Percentiles rank a stretch among this genome's conserved stretches.
Evolutionary conservation across 92 coral and sea anemone species (phyloP).

Genomic region (Diadumene lineata): DNA sequence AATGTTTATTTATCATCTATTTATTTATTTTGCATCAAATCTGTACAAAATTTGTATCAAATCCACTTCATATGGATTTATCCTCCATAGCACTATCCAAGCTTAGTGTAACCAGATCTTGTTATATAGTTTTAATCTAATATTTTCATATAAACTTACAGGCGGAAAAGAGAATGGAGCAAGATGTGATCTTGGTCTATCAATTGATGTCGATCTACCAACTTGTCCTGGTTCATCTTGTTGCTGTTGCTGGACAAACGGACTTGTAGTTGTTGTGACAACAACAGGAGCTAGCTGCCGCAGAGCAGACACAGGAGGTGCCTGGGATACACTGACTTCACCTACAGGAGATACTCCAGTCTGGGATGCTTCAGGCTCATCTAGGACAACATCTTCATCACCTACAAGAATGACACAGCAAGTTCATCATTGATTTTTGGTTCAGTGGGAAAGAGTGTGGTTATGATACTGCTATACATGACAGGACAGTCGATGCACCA

Average conservation of each 20-base stretch:
- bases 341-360: slow-evolving; percentile 28
- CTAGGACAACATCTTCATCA: slow-evolving; percentile 39
- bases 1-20: too few species aligned
- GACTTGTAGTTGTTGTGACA: slow-evolving; percentile 22
- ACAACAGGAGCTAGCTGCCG: slow-evolving; percentile 29
- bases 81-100: too few species aligned
- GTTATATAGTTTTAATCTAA: neutral
- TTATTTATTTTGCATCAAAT: too few species aligned
- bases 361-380: slow-evolving; percentile 39
- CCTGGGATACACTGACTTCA: slow-evolving; percentile 16
- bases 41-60: too few species aligned
- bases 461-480: too few species aligned
- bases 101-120: too few species aligned
- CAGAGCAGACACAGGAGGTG: slow-evolving; percentile 16
- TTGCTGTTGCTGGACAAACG: slow-evolving; percentile 26
- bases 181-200: slow-evolving; percentile 70
- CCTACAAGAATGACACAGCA: too few species aligned
- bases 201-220: slow-evolving; percentile 36
- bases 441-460: too few species aligned
- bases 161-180: slow-evolving; percentile 96
- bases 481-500: too few species aligned
- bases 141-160: slow-evolving; percentile 38
- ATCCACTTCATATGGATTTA: too few species aligned
- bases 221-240: slow-evolving; percentile 39
- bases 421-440: too few species aligned